phyloP scores from a whole-genome alignment of 2,113 vertebrate species.

The Pristiophorus japonicus region DNA sequence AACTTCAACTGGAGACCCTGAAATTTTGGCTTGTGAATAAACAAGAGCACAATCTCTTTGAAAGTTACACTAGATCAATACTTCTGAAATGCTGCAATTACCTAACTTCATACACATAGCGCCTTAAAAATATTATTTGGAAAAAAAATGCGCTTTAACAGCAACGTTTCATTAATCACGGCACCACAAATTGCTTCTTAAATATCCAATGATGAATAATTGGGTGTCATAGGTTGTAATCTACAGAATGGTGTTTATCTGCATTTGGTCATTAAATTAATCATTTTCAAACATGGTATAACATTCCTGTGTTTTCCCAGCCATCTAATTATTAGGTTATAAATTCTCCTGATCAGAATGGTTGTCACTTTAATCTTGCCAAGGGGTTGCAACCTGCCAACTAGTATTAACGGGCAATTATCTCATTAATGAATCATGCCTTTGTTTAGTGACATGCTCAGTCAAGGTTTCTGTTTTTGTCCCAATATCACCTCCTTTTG shows the following conservation, averaged over 20 bases:
- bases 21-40: not conserved
- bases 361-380: not conserved
- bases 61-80: not conserved
- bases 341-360: not conserved
- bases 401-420: not conserved
- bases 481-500: no score
- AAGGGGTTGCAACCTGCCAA: no score
- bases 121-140: not conserved
- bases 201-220: not conserved
- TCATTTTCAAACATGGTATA: not conserved
- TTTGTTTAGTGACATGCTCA: not conserved
- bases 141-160: not conserved
- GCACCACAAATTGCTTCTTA: not conserved
- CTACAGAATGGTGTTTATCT: not conserved
- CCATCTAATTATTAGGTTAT: not conserved
- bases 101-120: not conserved
- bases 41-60: not conserved
- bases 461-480: not conserved
- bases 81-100: not conserved
- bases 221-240: not conserved
- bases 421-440: not conserved
- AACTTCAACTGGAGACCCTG: not conserved
- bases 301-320: not conserved
- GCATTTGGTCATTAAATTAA: not conserved
- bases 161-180: not conserved